A percentile compares a stretch with the other conserved stretches of the same genome.
Conservation (phyloP, 30 jellyfish, hydroid and myxozoan species). For the Cassiopea xamachana region DNA sequence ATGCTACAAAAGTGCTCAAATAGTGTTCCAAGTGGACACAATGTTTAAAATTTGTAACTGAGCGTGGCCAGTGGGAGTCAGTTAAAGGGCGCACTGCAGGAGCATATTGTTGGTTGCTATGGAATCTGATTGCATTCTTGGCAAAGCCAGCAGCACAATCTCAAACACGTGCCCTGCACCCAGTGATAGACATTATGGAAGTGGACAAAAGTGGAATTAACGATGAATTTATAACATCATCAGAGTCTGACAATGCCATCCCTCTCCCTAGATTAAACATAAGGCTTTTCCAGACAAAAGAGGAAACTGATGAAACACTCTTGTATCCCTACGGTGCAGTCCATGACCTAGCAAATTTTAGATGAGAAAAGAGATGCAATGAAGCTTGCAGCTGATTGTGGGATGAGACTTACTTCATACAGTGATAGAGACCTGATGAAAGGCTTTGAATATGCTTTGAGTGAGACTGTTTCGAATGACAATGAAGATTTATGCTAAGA, state of each 20-base stretch:
- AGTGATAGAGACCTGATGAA: not conserved
- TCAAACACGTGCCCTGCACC: too few species aligned
- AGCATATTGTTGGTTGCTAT: too few species aligned
- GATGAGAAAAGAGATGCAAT: constrained; percentile 47
- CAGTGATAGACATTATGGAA: too few species aligned
- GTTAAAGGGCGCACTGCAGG: too few species aligned
- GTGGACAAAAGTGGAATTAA: too few species aligned
- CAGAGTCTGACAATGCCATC: not conserved
- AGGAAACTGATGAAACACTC: constrained; percentile 29
- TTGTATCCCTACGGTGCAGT: not conserved
- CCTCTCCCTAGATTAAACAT: constrained; percentile 27
- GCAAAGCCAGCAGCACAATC: too few species aligned
- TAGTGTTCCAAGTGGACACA: too few species aligned
- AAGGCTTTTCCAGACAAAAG: constrained; percentile 36
- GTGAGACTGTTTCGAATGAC: constrained; percentile 53
- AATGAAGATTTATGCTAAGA: not conserved
- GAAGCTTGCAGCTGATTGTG: constrained; percentile 8
- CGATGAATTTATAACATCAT: too few species aligned
- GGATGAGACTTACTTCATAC: constrained; percentile 3
- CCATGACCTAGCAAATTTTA: constrained; percentile 6
- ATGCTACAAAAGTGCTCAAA: too few species aligned
- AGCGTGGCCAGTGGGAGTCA: too few species aligned
- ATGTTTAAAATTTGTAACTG: too few species aligned
- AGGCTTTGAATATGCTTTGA: constrained; percentile 36
- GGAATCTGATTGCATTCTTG: too few species aligned